A percentile compares a stretch with the other conserved stretches of the same genome.
phyloP scores from a whole-genome alignment of 1,140 invertebrate species.

The Centruroides sculpturatus region DNA sequence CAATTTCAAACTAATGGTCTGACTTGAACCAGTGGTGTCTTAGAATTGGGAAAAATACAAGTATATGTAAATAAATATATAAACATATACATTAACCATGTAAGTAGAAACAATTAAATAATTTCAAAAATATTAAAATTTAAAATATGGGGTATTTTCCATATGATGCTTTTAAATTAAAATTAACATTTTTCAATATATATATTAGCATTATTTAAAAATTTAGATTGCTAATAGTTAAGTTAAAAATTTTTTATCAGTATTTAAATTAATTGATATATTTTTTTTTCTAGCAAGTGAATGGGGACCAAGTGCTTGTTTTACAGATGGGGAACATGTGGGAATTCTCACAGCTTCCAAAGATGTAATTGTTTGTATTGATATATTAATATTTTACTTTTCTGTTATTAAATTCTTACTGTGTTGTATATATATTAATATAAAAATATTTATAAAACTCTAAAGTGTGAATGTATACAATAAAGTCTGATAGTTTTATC shows the following conservation, averaged over 20 bases:
- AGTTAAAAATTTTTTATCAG: not conserved
- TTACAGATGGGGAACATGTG: conserved; percentile 68
- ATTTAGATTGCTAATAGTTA: not conserved
- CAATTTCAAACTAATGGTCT: no score
- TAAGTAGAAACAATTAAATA: no score
- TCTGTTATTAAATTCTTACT: conserved; percentile 12
- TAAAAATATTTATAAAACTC: no score
- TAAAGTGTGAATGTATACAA: no score
- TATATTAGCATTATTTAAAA: not conserved
- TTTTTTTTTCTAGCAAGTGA: conserved; percentile 21
- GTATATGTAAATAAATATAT: no score
- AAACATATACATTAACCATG: no score
- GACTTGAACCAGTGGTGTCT: no score
- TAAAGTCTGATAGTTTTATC: no score
- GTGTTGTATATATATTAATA: no score
- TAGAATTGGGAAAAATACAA: no score
- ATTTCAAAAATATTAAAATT: no score
- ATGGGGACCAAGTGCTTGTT: conserved; percentile 49
- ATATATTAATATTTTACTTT: not conserved
- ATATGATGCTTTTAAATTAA: not conserved
- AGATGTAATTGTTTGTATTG: conserved; percentile 45
- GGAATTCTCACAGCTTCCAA: conserved; percentile 61
- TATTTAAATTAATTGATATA: not conserved
- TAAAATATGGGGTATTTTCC: no score
- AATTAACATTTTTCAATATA: not conserved